phyloP scores from a whole-genome alignment of 1,140 invertebrate species.

The Lepidurus arcticus region DNA sequence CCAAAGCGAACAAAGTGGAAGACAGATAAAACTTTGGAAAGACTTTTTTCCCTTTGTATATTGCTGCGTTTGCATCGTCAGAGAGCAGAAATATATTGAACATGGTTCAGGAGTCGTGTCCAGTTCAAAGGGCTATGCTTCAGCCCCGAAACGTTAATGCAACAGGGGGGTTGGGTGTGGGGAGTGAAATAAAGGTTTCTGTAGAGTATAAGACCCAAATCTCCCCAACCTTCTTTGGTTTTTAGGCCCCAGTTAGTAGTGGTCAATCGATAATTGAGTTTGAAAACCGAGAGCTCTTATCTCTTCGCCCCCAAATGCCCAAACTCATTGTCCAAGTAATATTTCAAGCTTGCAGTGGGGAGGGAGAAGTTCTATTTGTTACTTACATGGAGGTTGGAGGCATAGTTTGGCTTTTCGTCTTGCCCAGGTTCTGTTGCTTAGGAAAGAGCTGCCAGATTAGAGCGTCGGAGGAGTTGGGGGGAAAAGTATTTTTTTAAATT shows the following conservation, averaged over 20 bases:
- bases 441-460: neutral
- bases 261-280: slow-evolving; percentile 22
- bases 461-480: neutral
- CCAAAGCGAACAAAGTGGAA: neutral
- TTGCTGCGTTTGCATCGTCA: slow-evolving; percentile 5
- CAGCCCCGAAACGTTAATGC: neutral
- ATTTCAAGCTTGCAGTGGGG: neutral
- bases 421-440: neutral
- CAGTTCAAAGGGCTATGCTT: slow-evolving; percentile 12
- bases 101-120: slow-evolving; percentile 17
- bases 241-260: neutral
- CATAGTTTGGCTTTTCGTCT: neutral
- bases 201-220: too few species aligned
- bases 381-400: neutral
- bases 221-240: neutral
- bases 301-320: slow-evolving; percentile 7
- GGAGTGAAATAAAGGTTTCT: too few species aligned
- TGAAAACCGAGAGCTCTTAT: slow-evolving; percentile 16
- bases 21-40: neutral
- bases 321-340: slow-evolving; percentile 5
- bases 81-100: neutral
- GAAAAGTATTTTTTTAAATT: neutral
- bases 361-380: neutral
- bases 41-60: neutral
- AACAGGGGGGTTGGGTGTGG: neutral